A percentile compares a stretch with the other conserved stretches of the same genome.
These are phyloP conservation scores for Nothoprocta pentlandii DNA, from an alignment of 2,113 vertebrate species.

Conservation along the genomic window DNA sequence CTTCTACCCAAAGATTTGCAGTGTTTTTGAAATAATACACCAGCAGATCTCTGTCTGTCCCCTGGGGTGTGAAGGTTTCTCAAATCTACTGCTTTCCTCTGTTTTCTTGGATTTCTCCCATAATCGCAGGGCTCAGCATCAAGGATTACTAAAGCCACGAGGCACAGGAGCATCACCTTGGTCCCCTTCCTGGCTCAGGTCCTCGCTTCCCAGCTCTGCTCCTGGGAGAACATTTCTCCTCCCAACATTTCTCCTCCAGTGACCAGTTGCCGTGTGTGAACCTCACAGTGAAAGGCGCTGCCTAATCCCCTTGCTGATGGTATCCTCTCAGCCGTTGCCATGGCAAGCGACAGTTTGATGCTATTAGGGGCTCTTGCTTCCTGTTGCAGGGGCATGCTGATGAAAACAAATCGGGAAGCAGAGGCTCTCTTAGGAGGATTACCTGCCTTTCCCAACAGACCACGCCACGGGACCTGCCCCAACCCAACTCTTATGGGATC, in stretches of 20 bases:
- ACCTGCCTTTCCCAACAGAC: background rate
- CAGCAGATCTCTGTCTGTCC: too few species aligned
- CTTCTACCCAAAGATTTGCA: too few species aligned
- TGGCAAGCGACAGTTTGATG: background rate
- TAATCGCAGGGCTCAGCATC: too few species aligned
- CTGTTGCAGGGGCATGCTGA: fast-evolving
- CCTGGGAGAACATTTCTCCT: background rate
- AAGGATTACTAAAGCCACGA: too few species aligned
- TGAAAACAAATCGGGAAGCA: background rate
- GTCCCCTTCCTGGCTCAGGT: background rate
- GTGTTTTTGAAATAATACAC: too few species aligned
- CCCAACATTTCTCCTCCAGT: background rate
- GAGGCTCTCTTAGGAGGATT: background rate
- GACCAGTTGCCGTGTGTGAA: background rate
- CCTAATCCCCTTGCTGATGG: background rate
- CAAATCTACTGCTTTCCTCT: too few species aligned
- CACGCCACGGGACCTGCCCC: background rate
- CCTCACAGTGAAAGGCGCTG: fast-evolving
- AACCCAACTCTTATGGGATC: background rate
- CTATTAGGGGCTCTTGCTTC: background rate
- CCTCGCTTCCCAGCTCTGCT: background rate
- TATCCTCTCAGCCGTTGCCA: background rate
- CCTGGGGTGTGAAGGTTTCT: too few species aligned
- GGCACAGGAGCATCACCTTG: background rate
- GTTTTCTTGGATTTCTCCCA: too few species aligned